These are phyloP conservation scores for Sandelia bainsii DNA, from an alignment of 2,797 vertebrate species.

Conservation along the genomic window DNA sequence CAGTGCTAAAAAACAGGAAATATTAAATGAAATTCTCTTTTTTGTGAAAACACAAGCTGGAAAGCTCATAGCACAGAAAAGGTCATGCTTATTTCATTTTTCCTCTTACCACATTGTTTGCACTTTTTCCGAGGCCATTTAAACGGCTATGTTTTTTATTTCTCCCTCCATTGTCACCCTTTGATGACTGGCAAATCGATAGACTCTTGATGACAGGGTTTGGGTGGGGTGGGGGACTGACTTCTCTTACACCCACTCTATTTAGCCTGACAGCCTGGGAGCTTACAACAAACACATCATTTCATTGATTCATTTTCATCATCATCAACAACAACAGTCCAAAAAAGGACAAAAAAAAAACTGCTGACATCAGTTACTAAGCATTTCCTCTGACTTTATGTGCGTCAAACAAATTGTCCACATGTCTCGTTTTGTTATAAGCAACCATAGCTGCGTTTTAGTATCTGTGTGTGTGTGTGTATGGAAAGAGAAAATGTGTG, in stretches of 20 bases:
- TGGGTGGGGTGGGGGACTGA: conserved; percentile 30
- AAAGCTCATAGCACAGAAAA: conserved; percentile 5
- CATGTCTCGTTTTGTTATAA: neutral
- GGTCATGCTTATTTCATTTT: neutral
- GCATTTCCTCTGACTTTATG: neutral
- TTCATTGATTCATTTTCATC: no score
- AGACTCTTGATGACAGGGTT: conserved; percentile 44
- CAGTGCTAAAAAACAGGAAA: neutral
- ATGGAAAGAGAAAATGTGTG: conserved; percentile 1
- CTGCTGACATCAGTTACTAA: conserved; percentile 17
- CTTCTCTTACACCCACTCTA: conserved; percentile 43
- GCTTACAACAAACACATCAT: conserved; percentile 22
- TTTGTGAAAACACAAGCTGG: conserved; percentile 16
- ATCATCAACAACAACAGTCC: conserved; percentile 18
- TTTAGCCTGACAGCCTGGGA: conserved; percentile 53
- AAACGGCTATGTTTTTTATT: conserved; percentile 47
- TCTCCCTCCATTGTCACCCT: conserved; percentile 52
- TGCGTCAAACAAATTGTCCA: conserved; percentile 27
- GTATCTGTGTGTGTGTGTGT: neutral
- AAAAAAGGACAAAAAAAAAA: neutral
- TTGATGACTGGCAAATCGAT: conserved; percentile 69
- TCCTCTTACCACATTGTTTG: neutral
- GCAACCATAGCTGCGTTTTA: neutral
- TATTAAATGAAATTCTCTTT: conserved; percentile 23
- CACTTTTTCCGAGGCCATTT: neutral